Evolutionary conservation across 2,797 vertebrate species (phyloP), one percentile per base, ranked within the genome.

Genomic region (Leptodactylus fallax): DNA sequence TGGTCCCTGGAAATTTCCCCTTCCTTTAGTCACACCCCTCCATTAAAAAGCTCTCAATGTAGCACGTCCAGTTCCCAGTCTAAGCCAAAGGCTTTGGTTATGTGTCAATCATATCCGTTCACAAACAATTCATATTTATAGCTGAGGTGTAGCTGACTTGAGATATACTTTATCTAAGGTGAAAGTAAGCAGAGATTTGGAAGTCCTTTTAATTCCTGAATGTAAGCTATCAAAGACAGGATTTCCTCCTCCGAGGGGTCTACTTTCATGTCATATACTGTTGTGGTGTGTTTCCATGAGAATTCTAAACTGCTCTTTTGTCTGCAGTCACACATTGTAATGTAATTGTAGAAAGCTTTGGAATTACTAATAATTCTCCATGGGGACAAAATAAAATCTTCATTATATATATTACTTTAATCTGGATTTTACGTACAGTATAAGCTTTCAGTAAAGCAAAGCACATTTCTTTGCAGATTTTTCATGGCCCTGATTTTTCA

Each of bases 141-240:
- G 80, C 21, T 85, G 23, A 82, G 71, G 45, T 87, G 85, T 78
- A 27, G 76, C 63, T 72, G 21, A 63, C 53, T 85, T n/a, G 58
- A 88, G 77, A 85, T 81, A 74, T 89, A 51, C 80, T 72, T 83
- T 86, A 83, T 86, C 74, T 72, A 87, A 89, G 88, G 88, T 89
- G 88, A 87, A 83, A 86, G 85, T 89, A 87, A 51, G 61, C 81
- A 25, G 85, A 58, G 14, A 69, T 79, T 21, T 85, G 67, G 67
- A 81, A 85, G 84, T 83, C 84, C 84, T 55, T 86, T 86, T 74
- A 11, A 77, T 81, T 81, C 67, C 81, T 53, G 72, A 89, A 83
- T 79, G 80, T 79, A 83, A 87, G 63, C 80, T 83, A 86, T 87
- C 65, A 83, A 25, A 89, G 45, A 85, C 85, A 89, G 88, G 85